Conservation (phyloP, 2,113 vertebrate species). For the Alosa alosa region DNA sequence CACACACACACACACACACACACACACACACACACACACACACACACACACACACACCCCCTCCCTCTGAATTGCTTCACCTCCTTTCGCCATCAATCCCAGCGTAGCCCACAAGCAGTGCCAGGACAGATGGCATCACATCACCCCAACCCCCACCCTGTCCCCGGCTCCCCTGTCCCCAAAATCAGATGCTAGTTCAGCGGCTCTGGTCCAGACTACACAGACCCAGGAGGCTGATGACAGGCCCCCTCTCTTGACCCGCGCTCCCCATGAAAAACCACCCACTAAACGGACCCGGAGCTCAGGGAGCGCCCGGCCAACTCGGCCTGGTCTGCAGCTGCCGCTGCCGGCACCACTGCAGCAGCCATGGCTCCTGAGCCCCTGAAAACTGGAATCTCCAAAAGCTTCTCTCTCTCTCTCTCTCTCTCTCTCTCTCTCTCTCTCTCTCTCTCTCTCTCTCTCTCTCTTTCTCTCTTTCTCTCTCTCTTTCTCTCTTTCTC, state of each 20-base stretch:
- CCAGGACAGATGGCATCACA: not conserved
- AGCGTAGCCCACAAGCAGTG: too few species aligned
- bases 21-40: conserved; percentile 17
- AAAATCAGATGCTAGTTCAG: too few species aligned
- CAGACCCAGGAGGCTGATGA: too few species aligned
- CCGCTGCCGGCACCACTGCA: not conserved
- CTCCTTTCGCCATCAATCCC: too few species aligned
- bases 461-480: not conserved
- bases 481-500: not conserved
- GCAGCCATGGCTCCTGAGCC: not conserved
- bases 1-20: conserved; percentile 20
- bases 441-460: not conserved
- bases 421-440: not conserved
- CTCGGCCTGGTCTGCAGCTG: not conserved
- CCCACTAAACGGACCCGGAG: too few species aligned
- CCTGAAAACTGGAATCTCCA: not conserved
- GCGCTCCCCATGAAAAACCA: too few species aligned
- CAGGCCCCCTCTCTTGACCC: too few species aligned
- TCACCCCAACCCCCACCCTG: not conserved
- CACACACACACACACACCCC: conserved; percentile 6
- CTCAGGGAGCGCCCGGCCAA: too few species aligned
- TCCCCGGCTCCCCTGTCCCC: too few species aligned
- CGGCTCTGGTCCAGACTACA: too few species aligned
- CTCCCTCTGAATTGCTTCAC: too few species aligned
- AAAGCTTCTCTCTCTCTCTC: not conserved